Evolutionary conservation across 35 echinoderm and acorn worm species (phyloP), one percentile per base, ranked within the genome.

Genomic region (Apostichopus californicus): DNA sequence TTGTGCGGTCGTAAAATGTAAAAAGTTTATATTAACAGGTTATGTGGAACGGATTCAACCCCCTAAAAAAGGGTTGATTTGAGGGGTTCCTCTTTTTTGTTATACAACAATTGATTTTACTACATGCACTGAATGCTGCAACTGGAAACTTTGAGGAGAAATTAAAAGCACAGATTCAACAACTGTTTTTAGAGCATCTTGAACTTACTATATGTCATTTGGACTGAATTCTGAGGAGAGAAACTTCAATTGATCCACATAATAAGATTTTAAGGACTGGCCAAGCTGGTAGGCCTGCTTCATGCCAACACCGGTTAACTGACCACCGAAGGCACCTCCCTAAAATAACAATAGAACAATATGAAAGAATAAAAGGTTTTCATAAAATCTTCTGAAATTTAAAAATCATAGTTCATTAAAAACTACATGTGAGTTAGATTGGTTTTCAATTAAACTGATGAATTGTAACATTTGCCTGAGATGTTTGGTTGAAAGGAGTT

Each of bases 241-340:
- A 56, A 94, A 91, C 22, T 86, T 54, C 7, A 81, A 15, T 22
- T 92, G 86, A 23, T 95, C 81, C 13, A 92, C 70, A 63, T 95
- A 95, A 59, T 95, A 90, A 64, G 73, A 65, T 61, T 66, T 77
- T 13, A 95, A 85, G 55, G 78, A 75, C 68, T 91, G 80, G 15
- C 94, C 94, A 75, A 92, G 61, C 21, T 92, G 81, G 46, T 92
- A 95, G n/a, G 77, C 71, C 21, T 95, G 94, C 7, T 95, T 68
- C 94, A 91, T 95, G 5, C 94, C 94, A n/a, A 92, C 8, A 80
- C 55, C 18, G 3, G 94, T 95, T 28, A 95, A 73, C 85, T 95
- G 94, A 79, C 94, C 94, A 73, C 79, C 55, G n/a, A 78, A 60
- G 8, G 94, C 78, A 78, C 94, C 94, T 55, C 94, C 94, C 94